Base-by-base conservation (phyloP, 1,140 invertebrate species). In the Acarapis woodi region DNA sequence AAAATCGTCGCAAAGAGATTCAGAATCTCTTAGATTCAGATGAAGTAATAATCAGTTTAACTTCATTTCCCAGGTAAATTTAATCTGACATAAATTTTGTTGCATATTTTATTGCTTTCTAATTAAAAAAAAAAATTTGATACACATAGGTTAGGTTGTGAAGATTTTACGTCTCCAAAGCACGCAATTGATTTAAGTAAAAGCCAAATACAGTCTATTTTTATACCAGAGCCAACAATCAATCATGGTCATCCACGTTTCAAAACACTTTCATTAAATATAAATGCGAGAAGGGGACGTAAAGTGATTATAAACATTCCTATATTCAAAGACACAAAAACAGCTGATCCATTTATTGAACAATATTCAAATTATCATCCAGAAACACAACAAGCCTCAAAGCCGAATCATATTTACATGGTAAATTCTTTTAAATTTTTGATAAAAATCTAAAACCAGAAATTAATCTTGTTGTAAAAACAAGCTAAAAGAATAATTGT, bases 251-350 rank as follows among this genome's bases (percentile, higher is more conserved):
- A 97, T 68, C 88, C 88, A 19, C 63, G 90, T 43, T 97, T 94
- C 53, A 78, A 73, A 53, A 96, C 82, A 5, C 61, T 99, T 29
- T 82, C 88, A 1, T 60, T 71, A 44, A 97, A 99, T 55, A 94
- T 97, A 40, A 63, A 85, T 37, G 54, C 71, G 47, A 62, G 93
- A 48, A 63, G 88, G 38, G 78, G 79, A 31, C 71, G 83, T 58
- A 94, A 96, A 63, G 82, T 94, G 4, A 71, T 72, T 26, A 94
- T 97, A 38, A 90, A 97, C 59, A 63, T 97, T 51, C 85, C 85
- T 52, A 69, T 96, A 50, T 94, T 67, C 49, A 73, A 68, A 48
- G 93, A 99, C 60, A 56, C 62, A 42, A 79, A 88, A 43, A 75
- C 73, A 2, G 58, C 61, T 15, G 48, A 47, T 15, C 73, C 73